phyloP scores from a whole-genome alignment of 2,888 invertebrate genomes.

The Sinohyriopsis cumingii region DNA sequence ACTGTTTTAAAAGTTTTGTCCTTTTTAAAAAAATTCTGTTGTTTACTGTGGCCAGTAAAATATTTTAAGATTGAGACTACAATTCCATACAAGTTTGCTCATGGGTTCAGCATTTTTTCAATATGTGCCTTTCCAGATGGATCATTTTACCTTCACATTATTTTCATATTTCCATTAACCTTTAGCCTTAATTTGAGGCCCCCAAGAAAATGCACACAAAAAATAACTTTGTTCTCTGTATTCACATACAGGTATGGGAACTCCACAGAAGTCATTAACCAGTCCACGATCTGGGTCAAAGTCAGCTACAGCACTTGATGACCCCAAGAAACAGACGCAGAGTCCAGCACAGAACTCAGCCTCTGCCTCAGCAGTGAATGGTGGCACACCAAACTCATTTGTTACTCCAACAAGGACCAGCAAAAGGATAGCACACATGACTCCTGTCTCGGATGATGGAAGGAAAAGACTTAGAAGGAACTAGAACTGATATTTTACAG shows the following conservation, averaged over 20 bases:
- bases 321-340: too few species aligned
- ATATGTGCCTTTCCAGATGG: too few species aligned
- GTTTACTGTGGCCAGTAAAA: too few species aligned
- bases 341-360: too few species aligned
- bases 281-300: background rate
- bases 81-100: too few species aligned
- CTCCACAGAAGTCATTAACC: conserved; percentile 15
- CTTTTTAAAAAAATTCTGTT: too few species aligned
- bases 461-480: conserved; percentile 49
- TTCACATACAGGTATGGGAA: conserved; percentile 28
- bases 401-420: conserved; percentile 55
- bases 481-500: conserved; percentile 4
- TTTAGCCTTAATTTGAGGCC: too few species aligned
- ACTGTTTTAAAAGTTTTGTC: too few species aligned
- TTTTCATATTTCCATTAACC: too few species aligned
- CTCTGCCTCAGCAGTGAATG: background rate
- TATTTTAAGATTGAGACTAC: too few species aligned
- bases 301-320: background rate
- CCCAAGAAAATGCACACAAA: background rate
- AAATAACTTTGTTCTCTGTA: background rate
- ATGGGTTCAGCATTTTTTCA: too few species aligned
- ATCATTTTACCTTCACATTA: too few species aligned
- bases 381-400: conserved; percentile 2
- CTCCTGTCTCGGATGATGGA: conserved; percentile 49
- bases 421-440: conserved; percentile 57